phyloP scores from a whole-genome alignment of 1,140 invertebrate genomes.

The Andrena cerasifolii region DNA sequence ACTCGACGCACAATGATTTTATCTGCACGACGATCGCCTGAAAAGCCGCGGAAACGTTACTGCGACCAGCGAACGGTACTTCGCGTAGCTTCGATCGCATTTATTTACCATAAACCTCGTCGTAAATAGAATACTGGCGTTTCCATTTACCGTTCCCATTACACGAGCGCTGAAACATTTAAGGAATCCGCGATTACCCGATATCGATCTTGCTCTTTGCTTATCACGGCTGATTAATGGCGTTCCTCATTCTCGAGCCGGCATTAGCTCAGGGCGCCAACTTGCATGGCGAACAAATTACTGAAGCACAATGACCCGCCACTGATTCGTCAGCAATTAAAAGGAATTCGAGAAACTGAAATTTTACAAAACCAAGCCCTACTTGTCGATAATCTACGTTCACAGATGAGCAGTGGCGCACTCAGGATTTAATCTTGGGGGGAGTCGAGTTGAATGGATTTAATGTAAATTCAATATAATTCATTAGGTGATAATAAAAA shows the following conservation, averaged over 20 bases:
- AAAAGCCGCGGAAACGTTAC: not conserved
- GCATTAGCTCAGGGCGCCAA: not conserved
- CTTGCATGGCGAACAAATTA: no score
- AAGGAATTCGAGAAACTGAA: no score
- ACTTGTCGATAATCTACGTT: no score
- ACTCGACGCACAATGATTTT: not conserved
- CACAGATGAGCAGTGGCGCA: no score
- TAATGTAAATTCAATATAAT: no score
- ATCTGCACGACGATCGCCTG: not conserved
- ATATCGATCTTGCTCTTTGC: slow-evolving; percentile 22
- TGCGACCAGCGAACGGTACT: not conserved
- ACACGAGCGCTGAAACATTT: not conserved
- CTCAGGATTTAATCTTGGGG: no score
- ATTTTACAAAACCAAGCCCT: no score
- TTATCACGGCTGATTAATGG: slow-evolving; percentile 15
- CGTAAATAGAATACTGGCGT: slow-evolving; percentile 11
- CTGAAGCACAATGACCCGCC: no score
- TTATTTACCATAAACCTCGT: slow-evolving; percentile 21
- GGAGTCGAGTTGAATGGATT: no score
- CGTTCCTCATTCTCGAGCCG: not conserved
- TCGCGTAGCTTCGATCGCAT: slow-evolving; percentile 18
- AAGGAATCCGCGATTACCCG: slow-evolving; percentile 15
- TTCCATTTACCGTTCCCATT: slow-evolving; percentile 11
- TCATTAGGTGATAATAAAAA: no score
- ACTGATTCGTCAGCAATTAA: no score